Conservation (phyloP, 2,113 vertebrate genomes). For the Illadopsis cleaveri region DNA sequence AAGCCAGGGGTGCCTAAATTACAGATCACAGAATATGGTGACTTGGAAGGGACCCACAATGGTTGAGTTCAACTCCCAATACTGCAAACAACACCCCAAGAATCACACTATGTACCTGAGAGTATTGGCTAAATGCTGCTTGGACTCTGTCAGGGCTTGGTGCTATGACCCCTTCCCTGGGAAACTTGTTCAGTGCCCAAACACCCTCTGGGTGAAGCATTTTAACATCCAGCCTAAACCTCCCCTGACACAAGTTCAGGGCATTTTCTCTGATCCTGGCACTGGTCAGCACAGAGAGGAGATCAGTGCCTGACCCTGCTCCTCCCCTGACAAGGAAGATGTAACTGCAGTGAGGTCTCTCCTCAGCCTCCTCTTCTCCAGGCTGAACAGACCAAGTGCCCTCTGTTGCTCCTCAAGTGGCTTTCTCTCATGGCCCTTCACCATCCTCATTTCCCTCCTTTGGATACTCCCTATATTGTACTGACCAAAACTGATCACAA, state of each 20-base stretch:
- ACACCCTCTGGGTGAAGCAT: background rate
- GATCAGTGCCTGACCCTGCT: background rate
- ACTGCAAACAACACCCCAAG: background rate
- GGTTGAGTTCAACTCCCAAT: background rate
- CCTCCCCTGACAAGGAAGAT: background rate
- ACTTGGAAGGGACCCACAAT: background rate
- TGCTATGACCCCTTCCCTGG: no score
- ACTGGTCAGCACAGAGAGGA: background rate
- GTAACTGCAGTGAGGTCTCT: background rate
- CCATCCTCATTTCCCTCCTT: background rate
- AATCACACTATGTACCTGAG: background rate
- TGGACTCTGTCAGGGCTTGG: background rate
- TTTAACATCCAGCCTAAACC: background rate
- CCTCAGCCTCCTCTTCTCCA: background rate
- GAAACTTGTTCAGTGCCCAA: background rate
- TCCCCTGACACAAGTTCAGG: background rate
- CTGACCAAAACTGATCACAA: background rate
- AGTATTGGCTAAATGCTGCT: background rate
- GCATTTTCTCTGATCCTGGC: background rate
- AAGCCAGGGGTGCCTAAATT: background rate
- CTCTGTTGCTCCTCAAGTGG: background rate
- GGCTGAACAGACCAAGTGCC: background rate
- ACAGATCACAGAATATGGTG: background rate
- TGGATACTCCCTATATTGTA: background rate
- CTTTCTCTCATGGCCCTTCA: background rate